Percentiles rank a stretch among this genome's conserved stretches.
Conservation (phyloP, 2,888 invertebrate genomes). For the Hirtodrosophila histrioides region DNA sequence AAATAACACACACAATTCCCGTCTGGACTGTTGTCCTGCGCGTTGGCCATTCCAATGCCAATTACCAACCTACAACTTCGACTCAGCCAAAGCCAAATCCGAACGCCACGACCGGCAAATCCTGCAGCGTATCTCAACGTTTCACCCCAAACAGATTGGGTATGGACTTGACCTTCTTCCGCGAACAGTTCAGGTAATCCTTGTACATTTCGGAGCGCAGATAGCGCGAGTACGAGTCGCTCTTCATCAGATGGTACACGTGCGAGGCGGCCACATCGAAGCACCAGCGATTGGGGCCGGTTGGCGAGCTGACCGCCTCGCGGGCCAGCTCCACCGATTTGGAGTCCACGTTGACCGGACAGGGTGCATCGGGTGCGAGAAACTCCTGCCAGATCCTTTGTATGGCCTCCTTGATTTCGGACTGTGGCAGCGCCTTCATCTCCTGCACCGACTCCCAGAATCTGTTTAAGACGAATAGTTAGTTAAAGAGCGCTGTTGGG, state of each 20-base stretch:
- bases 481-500: too few relatives aligned
- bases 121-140: conserved; percentile 80
- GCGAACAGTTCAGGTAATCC: conserved; percentile 96
- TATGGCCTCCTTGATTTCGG: conserved; percentile 92
- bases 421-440: conserved; percentile 93
- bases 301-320: conserved; percentile 88
- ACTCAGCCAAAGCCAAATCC: conserved; percentile 38
- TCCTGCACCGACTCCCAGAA: conserved; percentile 98
- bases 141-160: conserved; percentile 85
- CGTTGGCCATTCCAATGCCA: neutral
- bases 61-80: conserved; percentile 3
- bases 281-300: conserved; percentile 94
- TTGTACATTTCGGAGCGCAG: conserved; percentile 99
- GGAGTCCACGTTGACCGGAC: conserved; percentile 98
- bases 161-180: conserved; percentile 94
- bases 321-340: conserved; percentile 93
- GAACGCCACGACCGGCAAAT: conserved; percentile 45
- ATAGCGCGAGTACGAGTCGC: conserved; percentile 99
- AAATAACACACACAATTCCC: conserved; percentile 19
- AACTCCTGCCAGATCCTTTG: conserved; percentile 96
- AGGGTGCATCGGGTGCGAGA: conserved; percentile 96
- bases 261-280: conserved; percentile 99
- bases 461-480: conserved; percentile 84
- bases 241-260: conserved; percentile 99
- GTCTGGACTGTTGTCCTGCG: neutral